Conservation (phyloP, 2,888 invertebrate species). For the Pachymerium ferrugineum region DNA sequence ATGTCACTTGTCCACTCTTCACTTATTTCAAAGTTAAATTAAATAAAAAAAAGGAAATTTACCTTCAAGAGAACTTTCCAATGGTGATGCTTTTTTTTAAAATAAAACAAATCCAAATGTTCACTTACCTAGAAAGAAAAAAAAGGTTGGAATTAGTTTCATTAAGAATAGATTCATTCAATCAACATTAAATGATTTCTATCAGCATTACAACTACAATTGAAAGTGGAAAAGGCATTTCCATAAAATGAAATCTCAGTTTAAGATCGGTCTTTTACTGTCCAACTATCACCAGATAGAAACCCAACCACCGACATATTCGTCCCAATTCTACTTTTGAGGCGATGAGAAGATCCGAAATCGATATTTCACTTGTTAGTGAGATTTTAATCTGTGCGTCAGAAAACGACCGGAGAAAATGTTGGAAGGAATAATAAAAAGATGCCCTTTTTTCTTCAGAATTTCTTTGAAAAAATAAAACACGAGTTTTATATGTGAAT, state of each 20-base stretch:
- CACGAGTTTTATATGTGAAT: no score
- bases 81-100: no score
- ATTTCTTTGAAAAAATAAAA: background rate
- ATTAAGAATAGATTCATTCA: background rate
- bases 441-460: no score
- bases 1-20: background rate
- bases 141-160: background rate
- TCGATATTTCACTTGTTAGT: conserved; percentile 28
- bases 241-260: conserved; percentile 27
- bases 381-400: conserved; percentile 25
- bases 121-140: background rate
- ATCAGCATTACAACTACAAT: background rate
- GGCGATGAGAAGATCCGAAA: background rate
- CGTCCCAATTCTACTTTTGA: background rate
- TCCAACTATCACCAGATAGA: conserved; percentile 13
- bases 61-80: background rate
- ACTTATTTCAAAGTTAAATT: background rate
- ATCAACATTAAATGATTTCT: conserved; percentile 16
- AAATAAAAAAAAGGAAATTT: no score
- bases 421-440: background rate
- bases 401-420: background rate
- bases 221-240: background rate
- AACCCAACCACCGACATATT: conserved; percentile 2
- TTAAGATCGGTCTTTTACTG: background rate
- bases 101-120: background rate